Conservation (phyloP, 2,888 invertebrate genomes). For the Entomobrya multifasciata region DNA sequence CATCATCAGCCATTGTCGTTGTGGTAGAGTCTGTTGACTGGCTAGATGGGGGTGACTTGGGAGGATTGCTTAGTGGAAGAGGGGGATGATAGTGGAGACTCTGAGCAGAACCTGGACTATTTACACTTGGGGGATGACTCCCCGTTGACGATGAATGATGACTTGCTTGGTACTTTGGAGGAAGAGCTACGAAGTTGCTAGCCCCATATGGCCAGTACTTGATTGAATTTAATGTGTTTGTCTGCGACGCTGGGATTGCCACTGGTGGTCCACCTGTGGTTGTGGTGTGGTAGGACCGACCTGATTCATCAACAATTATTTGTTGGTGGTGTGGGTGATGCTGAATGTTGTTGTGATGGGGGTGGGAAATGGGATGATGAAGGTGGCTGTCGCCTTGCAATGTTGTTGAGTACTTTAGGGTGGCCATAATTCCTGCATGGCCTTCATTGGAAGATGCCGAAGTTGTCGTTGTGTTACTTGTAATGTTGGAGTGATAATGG, state of each 20-base stretch:
- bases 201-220: slow-evolving; percentile 77
- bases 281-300: slow-evolving; percentile 55
- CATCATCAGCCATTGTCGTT: slow-evolving; percentile 74
- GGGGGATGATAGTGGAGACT: slow-evolving; percentile 74
- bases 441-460: slow-evolving; percentile 73
- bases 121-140: slow-evolving; percentile 68
- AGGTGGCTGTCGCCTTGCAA: slow-evolving; percentile 62
- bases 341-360: slow-evolving; percentile 31
- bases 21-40: slow-evolving; percentile 77
- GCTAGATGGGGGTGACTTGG: slow-evolving; percentile 77
- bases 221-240: slow-evolving; percentile 57
- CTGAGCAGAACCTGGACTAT: slow-evolving; percentile 63
- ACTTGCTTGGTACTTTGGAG: slow-evolving; percentile 76
- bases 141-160: slow-evolving; percentile 61
- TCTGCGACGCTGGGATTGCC: slow-evolving; percentile 40
- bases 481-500: slow-evolving; percentile 79
- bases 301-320: slow-evolving; percentile 75
- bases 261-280: neutral
- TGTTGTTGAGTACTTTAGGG: slow-evolving; percentile 73
- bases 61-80: slow-evolving; percentile 72
- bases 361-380: slow-evolving; percentile 49
- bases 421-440: slow-evolving; percentile 72
- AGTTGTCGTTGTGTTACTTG: slow-evolving; percentile 79
- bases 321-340: slow-evolving; percentile 63
- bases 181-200: slow-evolving; percentile 76